Evolutionary conservation across 2,797 vertebrate species (phyloP).

Genomic region (Hylomyscus alleni): DNA sequence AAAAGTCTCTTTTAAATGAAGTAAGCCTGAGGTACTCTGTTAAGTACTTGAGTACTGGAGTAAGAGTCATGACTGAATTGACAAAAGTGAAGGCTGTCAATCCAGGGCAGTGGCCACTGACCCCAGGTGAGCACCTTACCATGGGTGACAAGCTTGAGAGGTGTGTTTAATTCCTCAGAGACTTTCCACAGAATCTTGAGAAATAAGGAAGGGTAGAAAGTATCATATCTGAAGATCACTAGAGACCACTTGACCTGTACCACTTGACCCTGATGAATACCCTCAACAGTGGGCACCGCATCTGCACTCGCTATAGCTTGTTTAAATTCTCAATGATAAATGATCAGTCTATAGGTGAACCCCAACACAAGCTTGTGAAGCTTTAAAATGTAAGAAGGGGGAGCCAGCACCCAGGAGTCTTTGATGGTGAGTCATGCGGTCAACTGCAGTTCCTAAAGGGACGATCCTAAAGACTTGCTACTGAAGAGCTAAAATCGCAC

Average conservation of each 20-base stretch:
- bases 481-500: neutral
- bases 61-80: rapidly evolving
- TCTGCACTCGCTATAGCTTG: neutral
- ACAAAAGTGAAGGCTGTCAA: neutral
- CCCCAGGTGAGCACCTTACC: too few relatives aligned
- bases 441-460: neutral
- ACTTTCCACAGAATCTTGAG: too few relatives aligned
- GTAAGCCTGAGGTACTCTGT: neutral
- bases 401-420: neutral
- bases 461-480: neutral
- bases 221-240: too few relatives aligned
- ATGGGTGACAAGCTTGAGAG: neutral
- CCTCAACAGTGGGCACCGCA: too few relatives aligned
- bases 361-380: too few relatives aligned
- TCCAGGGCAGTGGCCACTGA: neutral
- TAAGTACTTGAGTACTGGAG: neutral
- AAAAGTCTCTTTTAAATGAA: neutral
- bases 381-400: neutral
- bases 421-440: neutral
- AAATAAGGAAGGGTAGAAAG: neutral
- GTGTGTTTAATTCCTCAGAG: neutral
- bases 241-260: neutral
- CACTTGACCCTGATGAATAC: neutral
- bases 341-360: neutral
- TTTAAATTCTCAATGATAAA: neutral